These are phyloP conservation scores for Emmelina monodactyla DNA, from an alignment of 2,888 invertebrate genomes.

Conservation along the genomic window DNA sequence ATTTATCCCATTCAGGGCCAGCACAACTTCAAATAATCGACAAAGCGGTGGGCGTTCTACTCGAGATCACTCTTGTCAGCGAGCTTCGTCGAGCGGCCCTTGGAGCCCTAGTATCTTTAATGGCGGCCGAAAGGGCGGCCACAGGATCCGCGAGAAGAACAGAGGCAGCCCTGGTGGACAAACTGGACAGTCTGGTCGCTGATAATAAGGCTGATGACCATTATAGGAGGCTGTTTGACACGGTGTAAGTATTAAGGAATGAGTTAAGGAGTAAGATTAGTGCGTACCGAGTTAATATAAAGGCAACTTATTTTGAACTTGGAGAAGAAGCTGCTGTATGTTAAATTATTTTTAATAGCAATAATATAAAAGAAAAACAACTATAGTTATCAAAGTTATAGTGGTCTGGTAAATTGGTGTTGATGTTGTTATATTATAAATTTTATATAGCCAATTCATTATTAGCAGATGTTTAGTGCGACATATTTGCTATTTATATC, in stretches of 20 bases:
- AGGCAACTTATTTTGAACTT: no score
- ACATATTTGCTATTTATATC: no score
- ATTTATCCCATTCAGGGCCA: slow-evolving; percentile 61
- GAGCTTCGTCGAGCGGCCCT: slow-evolving; percentile 90
- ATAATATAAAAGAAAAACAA: no score
- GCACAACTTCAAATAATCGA: slow-evolving; percentile 91
- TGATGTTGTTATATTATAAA: no score
- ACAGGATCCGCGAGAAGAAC: slow-evolving; percentile 90
- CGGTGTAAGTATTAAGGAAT: slow-evolving; percentile 83
- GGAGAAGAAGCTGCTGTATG: no score
- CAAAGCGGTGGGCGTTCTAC: slow-evolving; percentile 90
- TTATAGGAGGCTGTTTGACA: slow-evolving; percentile 91
- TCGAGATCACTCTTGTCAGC: slow-evolving; percentile 91
- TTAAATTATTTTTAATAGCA: no score
- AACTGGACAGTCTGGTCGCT: slow-evolving; percentile 89
- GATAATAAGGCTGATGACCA: slow-evolving; percentile 95
- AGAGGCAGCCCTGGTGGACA: slow-evolving; percentile 93
- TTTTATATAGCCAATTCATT: no score
- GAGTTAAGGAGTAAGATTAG: not conserved
- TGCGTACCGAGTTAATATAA: no score
- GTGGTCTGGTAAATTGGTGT: no score
- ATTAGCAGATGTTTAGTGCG: no score
- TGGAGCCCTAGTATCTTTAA: slow-evolving; percentile 93
- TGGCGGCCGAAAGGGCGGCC: slow-evolving; percentile 87
- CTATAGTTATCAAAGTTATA: no score